Base-by-base conservation (phyloP, 2,888 invertebrate genomes). In the Cryptocephalus primarius region DNA sequence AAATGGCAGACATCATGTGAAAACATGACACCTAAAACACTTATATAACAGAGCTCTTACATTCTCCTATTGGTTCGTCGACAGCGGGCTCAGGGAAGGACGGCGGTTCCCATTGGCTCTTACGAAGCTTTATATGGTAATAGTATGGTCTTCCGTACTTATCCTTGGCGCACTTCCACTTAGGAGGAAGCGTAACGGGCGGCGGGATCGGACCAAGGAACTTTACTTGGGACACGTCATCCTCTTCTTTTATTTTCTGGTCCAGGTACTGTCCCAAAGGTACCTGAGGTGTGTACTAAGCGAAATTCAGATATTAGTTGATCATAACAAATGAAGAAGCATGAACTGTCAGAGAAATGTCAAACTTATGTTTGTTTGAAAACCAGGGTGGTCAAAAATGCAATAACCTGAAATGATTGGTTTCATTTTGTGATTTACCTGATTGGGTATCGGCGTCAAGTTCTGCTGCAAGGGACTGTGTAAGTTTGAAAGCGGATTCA, bases 121-220 rank as follows among this genome's bases (percentile, higher is more conserved):
- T 75, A 8, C 88, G 73, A 42, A 83, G 75, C 66, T 83, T 85
- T 1, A 83, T 74, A 67, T 96, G 92, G 71, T 94, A 97, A 72
- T 92, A 97, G 70, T 94, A 96, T 0, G 83, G 78, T 53, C 91
- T 79, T 0, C 94, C 94, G 45, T 85, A 83, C 2, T 77, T 71
- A 65, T 94, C 93, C 50, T 78, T 75, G 0, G 89, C 86, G 58
- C 82, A 84, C 60, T 88, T 87, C 96, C 96, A 97, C 63, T 85
- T 79, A 0, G 85, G 84, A 0, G 92, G 91, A 48, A 94, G 70
- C 55, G 83, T 78, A 32, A 76, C 73, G 1, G 75, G 73, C 0
- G 78, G 71, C 10, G 69, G 70, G 46, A 69, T 69, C 1, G 69
- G 69, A 8, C 68, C 70, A 54, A 66, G 60, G 55, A 71, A 71